Evolutionary conservation across 2,113 vertebrate genomes (phyloP), one percentile per base, ranked within the genome.

Genomic region (Passerina amoena): DNA sequence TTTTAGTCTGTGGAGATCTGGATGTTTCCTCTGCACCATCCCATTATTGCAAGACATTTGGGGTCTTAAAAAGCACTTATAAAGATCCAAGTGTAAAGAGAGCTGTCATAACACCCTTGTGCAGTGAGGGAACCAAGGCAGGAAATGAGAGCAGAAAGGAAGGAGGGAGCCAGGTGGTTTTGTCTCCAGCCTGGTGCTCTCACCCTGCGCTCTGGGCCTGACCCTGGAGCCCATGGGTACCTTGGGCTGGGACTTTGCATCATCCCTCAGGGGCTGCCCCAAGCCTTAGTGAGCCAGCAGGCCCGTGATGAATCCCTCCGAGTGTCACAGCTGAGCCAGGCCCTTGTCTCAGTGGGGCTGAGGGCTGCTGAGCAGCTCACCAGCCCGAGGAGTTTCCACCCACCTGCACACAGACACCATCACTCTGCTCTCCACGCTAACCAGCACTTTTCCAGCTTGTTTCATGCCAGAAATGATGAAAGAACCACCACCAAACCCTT

Each of bases 161-260:
- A 31, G 20, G 21, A 53, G 9, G 4, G 11, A 70, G 65, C 1
- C 0, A 1, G 3, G 0, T 23, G 24, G 1, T 53, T 72, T 69
- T 86, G 6, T 18, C 33, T 83, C 37, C 79, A 82, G 69, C 27
- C 51, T 51, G 20, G 3, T 17, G 19, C 20, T 85, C 73, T 82
- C 40, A 9, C 7, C 22, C 11, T 73, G 33, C 42, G 86, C 47
- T 86, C 6, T 0, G 19, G 14, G 10, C 42, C 50, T 69, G 45
- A 13, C 20, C 33, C 4, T 1, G 3, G 8, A 82, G 17, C 27
- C 42, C 9, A 0, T 19, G 21, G 14, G 5, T 13, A 24, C 12
- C 2, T 23, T 50, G 16, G 25, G 7, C 50, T 82, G 40, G 24
- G 17, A 38, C 21, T 42, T 78, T 8, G 18, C 8, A 10, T 20